Conservation (phyloP, 2,888 invertebrate genomes). For the Drosophila diplacantha region DNA sequence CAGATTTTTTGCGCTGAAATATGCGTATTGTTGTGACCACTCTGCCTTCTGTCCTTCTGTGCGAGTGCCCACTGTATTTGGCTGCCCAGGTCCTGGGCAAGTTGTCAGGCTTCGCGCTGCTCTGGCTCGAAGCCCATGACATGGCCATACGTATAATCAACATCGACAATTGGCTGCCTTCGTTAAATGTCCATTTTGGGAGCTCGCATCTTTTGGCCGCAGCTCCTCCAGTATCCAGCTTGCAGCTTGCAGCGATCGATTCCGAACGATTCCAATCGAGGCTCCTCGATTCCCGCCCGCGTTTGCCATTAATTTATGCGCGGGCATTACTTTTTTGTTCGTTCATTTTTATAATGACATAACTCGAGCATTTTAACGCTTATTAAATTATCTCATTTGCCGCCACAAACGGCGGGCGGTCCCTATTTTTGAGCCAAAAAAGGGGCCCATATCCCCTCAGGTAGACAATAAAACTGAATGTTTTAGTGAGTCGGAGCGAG, state of each 20-base stretch:
- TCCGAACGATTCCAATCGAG: background rate
- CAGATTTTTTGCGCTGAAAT: no score
- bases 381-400: conserved; percentile 77
- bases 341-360: conserved; percentile 75
- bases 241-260: conserved; percentile 1
- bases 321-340: conserved; percentile 47
- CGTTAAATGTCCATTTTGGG: conserved; percentile 74
- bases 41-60: no score
- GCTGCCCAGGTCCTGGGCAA: conserved; percentile 22
- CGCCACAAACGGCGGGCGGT: conserved; percentile 69
- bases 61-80: conserved; percentile 5
- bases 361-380: conserved; percentile 77
- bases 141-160: conserved; percentile 50
- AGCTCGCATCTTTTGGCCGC: conserved; percentile 30
- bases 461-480: conserved; percentile 68
- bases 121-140: conserved; percentile 39
- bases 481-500: conserved; percentile 11
- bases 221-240: background rate
- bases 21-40: no score
- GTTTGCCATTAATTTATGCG: conserved; percentile 63
- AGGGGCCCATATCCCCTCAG: conserved; percentile 34
- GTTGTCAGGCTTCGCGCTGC: conserved; percentile 23
- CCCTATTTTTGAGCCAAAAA: conserved; percentile 10
- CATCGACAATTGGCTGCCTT: conserved; percentile 48
- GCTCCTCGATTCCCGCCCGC: background rate